Conservation (phyloP, 2,113 vertebrate genomes). For the Lophotis ruficrista region DNA sequence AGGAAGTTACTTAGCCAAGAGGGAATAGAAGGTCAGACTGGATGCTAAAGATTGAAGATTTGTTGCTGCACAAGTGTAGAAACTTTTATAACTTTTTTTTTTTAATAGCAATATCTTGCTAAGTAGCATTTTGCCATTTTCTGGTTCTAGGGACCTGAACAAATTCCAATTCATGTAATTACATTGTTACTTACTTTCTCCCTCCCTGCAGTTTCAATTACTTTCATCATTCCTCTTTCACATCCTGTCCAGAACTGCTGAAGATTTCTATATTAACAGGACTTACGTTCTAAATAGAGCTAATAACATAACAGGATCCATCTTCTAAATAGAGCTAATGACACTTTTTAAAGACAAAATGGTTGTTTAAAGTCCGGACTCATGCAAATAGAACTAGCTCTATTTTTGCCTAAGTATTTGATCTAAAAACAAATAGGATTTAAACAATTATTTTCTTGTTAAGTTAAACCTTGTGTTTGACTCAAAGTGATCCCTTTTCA, state of each 20-base stretch:
- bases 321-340: background rate
- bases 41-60: background rate
- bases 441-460: background rate
- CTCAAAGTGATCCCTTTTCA: background rate
- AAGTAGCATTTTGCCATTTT: constrained; percentile 37
- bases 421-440: background rate
- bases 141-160: background rate
- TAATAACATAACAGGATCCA: background rate
- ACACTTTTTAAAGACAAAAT: background rate
- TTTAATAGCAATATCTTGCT: background rate
- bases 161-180: constrained; percentile 35
- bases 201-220: constrained; percentile 14
- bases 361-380: background rate
- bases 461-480: background rate
- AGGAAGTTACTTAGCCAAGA: constrained; percentile 20
- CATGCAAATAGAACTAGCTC: background rate
- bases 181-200: constrained; percentile 2
- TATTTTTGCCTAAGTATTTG: background rate
- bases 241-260: background rate
- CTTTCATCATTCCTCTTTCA: constrained; percentile 39
- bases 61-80: background rate
- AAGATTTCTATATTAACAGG: constrained; percentile 20
- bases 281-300: background rate
- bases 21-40: constrained; percentile 5
- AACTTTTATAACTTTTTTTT: background rate